Percentiles rank a stretch among this genome's conserved stretches.
These are phyloP conservation scores for Cecropterus lyciades DNA, from an alignment of 1,140 invertebrate genomes.

Conservation along the genomic window DNA sequence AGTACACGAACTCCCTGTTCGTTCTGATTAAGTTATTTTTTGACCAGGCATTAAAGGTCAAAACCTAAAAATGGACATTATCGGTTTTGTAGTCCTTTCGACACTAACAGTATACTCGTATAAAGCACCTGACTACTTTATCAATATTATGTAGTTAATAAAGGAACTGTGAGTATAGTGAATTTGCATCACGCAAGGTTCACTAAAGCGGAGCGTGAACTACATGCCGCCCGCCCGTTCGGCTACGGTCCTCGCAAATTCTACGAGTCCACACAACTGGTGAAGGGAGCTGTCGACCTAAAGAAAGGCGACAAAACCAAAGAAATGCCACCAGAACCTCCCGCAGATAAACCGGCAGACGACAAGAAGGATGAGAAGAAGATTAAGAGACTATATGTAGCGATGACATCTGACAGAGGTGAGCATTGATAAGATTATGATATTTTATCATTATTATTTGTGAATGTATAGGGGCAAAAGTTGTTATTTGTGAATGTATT, in stretches of 20 bases:
- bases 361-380: slow-evolving; percentile 59
- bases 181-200: slow-evolving; percentile 85
- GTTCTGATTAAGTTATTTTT: too few relatives aligned
- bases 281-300: slow-evolving; percentile 45
- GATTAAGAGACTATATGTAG: slow-evolving; percentile 92
- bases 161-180: too few relatives aligned
- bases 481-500: too few relatives aligned
- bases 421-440: not conserved
- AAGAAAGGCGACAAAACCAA: slow-evolving; percentile 36
- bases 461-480: too few relatives aligned
- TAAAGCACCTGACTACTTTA: too few relatives aligned
- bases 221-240: slow-evolving; percentile 94
- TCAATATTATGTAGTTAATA: too few relatives aligned
- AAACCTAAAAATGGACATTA: too few relatives aligned
- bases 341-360: slow-evolving; percentile 33
- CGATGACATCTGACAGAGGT: slow-evolving; percentile 97
- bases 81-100: too few relatives aligned
- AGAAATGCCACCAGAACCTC: slow-evolving; percentile 81
- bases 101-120: too few relatives aligned
- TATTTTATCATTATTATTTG: not conserved
- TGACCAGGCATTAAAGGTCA: too few relatives aligned
- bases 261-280: slow-evolving; percentile 85
- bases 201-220: slow-evolving; percentile 95
- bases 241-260: slow-evolving; percentile 95
- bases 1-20: too few relatives aligned